A percentile compares a stretch with the other conserved stretches of the same genome.
Conservation (phyloP, 2,113 vertebrate genomes). For the Notiomystis cincta region DNA sequence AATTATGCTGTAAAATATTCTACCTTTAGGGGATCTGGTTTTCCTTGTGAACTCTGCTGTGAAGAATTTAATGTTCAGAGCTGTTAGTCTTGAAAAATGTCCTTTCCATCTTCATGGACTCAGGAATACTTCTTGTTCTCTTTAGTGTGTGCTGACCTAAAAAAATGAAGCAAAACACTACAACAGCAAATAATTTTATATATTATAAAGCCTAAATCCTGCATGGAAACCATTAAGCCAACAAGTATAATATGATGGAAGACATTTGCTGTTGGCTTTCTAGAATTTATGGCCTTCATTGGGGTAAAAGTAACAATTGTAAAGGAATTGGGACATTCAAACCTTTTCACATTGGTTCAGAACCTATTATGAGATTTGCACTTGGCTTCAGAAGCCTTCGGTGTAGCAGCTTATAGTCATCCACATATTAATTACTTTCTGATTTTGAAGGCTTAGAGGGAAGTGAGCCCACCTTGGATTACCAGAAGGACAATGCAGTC, state of each 20-base stretch:
- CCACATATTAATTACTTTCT: background rate
- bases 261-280: background rate
- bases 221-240: background rate
- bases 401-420: background rate
- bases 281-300: background rate
- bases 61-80: background rate
- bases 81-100: background rate
- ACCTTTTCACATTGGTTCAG: background rate
- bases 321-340: background rate
- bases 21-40: background rate
- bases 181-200: background rate
- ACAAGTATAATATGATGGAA: background rate
- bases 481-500: background rate
- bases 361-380: background rate
- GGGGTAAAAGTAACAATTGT: background rate
- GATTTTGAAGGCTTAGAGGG: background rate
- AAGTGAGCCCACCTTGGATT: background rate
- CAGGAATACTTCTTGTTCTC: background rate
- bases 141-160: background rate
- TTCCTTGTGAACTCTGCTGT: background rate
- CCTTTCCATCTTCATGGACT: background rate
- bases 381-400: background rate
- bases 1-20: background rate
- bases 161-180: background rate
- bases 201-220: background rate